Percentiles rank a stretch among this genome's conserved stretches.
These are phyloP conservation scores for Peromyscus melanophrys DNA, from an alignment of 2,797 vertebrate genomes.

Conservation along the genomic window DNA sequence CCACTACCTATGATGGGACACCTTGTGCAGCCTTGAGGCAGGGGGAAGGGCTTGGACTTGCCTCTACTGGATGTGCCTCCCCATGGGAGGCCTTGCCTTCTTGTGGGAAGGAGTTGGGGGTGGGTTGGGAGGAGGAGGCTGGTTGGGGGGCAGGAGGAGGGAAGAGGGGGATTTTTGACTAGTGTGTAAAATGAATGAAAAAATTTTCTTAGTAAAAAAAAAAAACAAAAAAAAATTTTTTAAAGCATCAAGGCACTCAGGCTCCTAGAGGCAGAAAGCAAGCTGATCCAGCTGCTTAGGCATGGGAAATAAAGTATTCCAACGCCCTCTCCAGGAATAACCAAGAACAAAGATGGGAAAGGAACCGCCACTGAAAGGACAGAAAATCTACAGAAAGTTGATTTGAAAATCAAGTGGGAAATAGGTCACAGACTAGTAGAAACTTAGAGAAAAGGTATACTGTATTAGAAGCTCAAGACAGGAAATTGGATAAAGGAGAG, in stretches of 20 bases:
- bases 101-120: too few relatives aligned
- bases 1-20: too few relatives aligned
- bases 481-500: neutral
- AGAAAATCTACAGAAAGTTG: neutral
- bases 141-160: too few relatives aligned
- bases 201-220: too few relatives aligned
- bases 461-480: conserved; percentile 21
- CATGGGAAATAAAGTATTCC: neutral
- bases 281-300: neutral
- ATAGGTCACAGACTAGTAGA: neutral
- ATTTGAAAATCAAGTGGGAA: conserved; percentile 3
- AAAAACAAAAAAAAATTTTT: too few relatives aligned
- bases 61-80: too few relatives aligned
- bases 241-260: neutral
- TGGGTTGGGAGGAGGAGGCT: too few relatives aligned
- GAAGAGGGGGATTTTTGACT: too few relatives aligned
- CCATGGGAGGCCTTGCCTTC: too few relatives aligned
- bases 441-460: conserved; percentile 38
- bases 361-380: neutral
- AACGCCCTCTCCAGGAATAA: conserved; percentile 28
- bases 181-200: too few relatives aligned
- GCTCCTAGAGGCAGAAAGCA: neutral
- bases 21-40: too few relatives aligned
- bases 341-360: neutral
- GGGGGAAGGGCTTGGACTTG: too few relatives aligned